Evolutionary conservation across 2,888 invertebrate species (phyloP), one percentile per base, ranked within the genome.

Genomic region (Dinocampus coccinellae): DNA sequence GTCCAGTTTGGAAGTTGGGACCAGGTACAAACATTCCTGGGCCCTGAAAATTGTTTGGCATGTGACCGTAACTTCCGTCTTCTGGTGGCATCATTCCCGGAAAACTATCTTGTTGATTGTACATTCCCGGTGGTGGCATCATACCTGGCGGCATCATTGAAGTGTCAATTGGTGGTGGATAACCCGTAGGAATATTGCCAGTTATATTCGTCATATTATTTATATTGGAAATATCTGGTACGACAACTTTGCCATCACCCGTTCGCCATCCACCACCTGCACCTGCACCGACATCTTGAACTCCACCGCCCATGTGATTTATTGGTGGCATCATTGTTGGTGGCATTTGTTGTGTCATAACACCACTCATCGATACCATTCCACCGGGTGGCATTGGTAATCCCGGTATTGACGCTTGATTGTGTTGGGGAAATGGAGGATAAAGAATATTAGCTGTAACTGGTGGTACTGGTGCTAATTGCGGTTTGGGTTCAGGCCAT

Each of bases 401-500:
- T 24, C 73, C 75, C 6, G 76, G 78, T 69, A 80, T 80, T 79
- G 77, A 82, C 71, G 79, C 86, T 75, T 80, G 84, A 65, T 66
- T 79, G 29, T 82, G 82, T n/a, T 82, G 80, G 87, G 89, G 91
- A 57, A 71, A 82, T 86, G 81, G 65, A 58, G 78, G 80, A 64
- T 81, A 84, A 70, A 80, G 82, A 70, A 81, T 77, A 67, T 75
- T 80, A 9, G 81, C 72, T 0, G 70, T 76, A 4, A 77, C 67
- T 2, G 82, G 78, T 16, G 75, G 68, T 24, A 83, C 82, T 6
- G 82, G 83, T 4, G 90, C 89, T 36, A 92, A 90, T 6, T 91
- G 90, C 11, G 92, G 92, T 84, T 94, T 94, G 0, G 96, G 94
- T 85, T 95, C 95, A 1, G 96, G 96, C 96, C 96, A 96, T 0